phyloP scores from a whole-genome alignment of 2,888 invertebrate species.

The Ochropacha duplaris region DNA sequence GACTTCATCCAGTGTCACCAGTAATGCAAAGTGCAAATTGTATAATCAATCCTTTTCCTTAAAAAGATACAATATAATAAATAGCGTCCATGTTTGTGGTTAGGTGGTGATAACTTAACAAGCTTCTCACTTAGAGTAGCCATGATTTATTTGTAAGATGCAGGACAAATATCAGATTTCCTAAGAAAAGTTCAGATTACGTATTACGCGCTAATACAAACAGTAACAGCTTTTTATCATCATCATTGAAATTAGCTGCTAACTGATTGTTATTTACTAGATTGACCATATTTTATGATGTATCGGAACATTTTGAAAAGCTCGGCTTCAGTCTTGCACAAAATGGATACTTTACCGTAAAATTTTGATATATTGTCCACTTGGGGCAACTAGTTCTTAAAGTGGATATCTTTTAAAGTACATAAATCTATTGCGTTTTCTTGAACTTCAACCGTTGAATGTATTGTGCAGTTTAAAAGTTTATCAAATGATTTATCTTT shows the following conservation, averaged over 20 bases:
- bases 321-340: background rate
- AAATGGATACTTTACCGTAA: background rate
- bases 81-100: constrained; percentile 44
- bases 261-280: no score
- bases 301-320: background rate
- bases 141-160: background rate
- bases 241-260: no score
- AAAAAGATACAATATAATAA: constrained; percentile 36
- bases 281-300: no score
- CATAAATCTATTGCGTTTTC: constrained; percentile 7
- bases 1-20: constrained; percentile 30
- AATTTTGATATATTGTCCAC: constrained; percentile 10
- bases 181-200: no score
- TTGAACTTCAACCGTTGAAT: constrained; percentile 1
- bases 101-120: constrained; percentile 40
- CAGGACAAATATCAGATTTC: background rate
- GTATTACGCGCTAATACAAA: no score
- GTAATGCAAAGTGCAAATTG: constrained; percentile 20
- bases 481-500: constrained; percentile 11
- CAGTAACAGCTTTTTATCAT: no score
- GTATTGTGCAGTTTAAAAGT: background rate
- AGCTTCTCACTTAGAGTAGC: constrained; percentile 15
- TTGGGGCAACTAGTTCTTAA: constrained; percentile 1
- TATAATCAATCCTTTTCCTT: constrained; percentile 32
- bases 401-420: constrained; percentile 7